Evolutionary conservation across 2,888 invertebrate genomes (phyloP).

Genomic region (Biston betularia): DNA sequence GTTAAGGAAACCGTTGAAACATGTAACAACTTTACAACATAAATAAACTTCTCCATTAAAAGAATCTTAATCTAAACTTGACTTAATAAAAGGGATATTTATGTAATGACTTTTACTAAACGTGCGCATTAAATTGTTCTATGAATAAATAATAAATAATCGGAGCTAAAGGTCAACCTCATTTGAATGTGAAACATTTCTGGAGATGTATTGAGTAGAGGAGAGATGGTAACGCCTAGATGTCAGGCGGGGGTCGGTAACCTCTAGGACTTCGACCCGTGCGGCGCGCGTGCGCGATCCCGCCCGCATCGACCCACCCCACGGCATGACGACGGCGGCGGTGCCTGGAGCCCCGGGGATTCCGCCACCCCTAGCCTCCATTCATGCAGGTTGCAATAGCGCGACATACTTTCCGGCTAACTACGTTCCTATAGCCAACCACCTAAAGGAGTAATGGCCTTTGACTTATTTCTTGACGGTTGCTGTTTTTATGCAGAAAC

Average conservation of each 20-base stretch:
- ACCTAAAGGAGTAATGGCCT: too few relatives aligned
- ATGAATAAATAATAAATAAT: background rate
- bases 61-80: background rate
- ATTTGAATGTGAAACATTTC: slow-evolving; percentile 28
- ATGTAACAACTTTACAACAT: background rate
- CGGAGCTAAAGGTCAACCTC: background rate
- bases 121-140: background rate
- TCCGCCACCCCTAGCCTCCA: slow-evolving; percentile 44
- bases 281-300: slow-evolving; percentile 76
- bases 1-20: background rate
- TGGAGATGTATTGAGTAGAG: slow-evolving; percentile 47
- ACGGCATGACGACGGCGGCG: slow-evolving; percentile 37
- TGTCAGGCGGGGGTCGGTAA: slow-evolving; percentile 72
- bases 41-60: background rate
- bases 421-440: too few relatives aligned
- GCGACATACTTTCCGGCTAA: background rate
- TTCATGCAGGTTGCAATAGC: background rate
- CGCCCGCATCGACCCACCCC: slow-evolving; percentile 73
- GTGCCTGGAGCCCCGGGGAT: slow-evolving; percentile 27
- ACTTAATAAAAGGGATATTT: background rate
- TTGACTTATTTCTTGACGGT: too few relatives aligned
- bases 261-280: slow-evolving; percentile 80
- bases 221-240: slow-evolving; percentile 67
- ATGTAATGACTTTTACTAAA: background rate
- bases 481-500: too few relatives aligned